These are phyloP conservation scores for Nasonia longicornis DNA, from an alignment of 1,140 invertebrate species.

Conservation along the genomic window DNA sequence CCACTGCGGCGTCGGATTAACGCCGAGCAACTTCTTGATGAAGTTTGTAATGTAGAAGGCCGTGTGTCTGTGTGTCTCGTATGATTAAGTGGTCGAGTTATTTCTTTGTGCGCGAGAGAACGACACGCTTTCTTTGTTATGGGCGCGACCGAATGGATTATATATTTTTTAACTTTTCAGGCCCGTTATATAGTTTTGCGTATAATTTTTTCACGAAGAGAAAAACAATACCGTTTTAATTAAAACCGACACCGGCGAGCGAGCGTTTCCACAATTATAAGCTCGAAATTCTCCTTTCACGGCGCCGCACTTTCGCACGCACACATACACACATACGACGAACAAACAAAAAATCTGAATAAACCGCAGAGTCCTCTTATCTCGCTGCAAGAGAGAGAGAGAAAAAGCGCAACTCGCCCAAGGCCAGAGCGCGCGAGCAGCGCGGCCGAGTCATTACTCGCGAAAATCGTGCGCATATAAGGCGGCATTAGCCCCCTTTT, in stretches of 20 bases:
- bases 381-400: background rate
- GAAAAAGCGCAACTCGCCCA: background rate
- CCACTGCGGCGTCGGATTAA: constrained; percentile 30
- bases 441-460: background rate
- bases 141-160: background rate
- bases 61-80: constrained; percentile 14
- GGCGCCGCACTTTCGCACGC: background rate
- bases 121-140: constrained; percentile 35
- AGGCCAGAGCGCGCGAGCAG: background rate
- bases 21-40: constrained; percentile 23
- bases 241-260: background rate
- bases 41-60: constrained; percentile 40
- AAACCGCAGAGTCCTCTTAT: background rate
- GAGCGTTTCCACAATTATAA: background rate
- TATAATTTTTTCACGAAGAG: background rate
- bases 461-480: constrained; percentile 15
- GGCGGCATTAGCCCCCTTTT: constrained; percentile 8
- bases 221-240: background rate
- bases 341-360: background rate
- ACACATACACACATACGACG: background rate
- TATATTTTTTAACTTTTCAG: no score
- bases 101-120: constrained; percentile 22
- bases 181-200: background rate
- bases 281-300: background rate
- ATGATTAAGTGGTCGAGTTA: constrained; percentile 34